A percentile compares a stretch with the other conserved stretches of the same genome.
Conservation (phyloP, 2,113 vertebrate species). For the Amblyopsis rosae region DNA sequence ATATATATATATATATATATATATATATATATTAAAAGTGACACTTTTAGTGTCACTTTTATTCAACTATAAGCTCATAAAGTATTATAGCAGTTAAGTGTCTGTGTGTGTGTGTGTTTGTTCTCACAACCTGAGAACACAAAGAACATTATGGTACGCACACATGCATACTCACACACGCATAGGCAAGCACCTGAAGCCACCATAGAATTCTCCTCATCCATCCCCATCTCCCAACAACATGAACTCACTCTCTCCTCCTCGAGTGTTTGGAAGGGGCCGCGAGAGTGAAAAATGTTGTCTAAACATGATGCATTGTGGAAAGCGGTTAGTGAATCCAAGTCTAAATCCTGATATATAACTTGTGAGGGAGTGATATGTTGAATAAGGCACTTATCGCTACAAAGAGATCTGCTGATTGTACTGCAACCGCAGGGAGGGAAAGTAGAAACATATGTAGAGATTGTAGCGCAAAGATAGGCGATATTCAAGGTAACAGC, state of each 20-base stretch:
- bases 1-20: no score
- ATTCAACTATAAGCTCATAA: not conserved
- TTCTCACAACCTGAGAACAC: conserved; percentile 81
- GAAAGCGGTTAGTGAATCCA: conserved; percentile 59
- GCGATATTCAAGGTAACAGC: conserved; percentile 19
- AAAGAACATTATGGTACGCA: conserved; percentile 8
- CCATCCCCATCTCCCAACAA: conserved; percentile 41
- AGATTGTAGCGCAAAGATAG: not conserved
- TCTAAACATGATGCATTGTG: conserved; percentile 62
- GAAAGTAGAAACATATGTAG: conserved; percentile 28
- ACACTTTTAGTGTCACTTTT: not conserved
- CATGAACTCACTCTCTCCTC: conserved; percentile 38
- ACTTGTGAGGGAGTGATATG: conserved; percentile 32
- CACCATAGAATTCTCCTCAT: conserved; percentile 34
- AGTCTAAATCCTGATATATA: conserved; percentile 61
- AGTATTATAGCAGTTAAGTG: not conserved
- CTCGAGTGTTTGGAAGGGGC: conserved; percentile 20
- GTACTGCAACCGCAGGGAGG: conserved; percentile 21
- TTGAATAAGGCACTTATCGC: conserved; percentile 40
- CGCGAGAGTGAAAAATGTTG: not conserved
- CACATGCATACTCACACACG: not conserved
- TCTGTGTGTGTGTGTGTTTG: conserved; percentile 8
- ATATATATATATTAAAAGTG: no score
- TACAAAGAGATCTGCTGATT: conserved; percentile 30
- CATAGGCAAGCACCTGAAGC: conserved; percentile 41